A percentile compares a stretch with the other conserved stretches of the same genome.
These are phyloP conservation scores for Xyrauchen texanus DNA, from an alignment of 2,113 vertebrate species.

Conservation along the genomic window DNA sequence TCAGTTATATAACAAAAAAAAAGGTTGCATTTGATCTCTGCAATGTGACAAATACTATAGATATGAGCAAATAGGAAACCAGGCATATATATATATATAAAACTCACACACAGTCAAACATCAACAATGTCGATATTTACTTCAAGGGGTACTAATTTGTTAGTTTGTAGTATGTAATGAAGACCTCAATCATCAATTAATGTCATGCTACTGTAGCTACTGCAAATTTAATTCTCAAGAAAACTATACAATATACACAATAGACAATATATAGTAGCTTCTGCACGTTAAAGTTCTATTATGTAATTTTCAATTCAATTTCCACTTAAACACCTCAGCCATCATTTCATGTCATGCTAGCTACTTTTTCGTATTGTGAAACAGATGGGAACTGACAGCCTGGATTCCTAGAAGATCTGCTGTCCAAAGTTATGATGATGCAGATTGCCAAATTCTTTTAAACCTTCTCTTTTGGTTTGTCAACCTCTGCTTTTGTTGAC, in stretches of 20 bases:
- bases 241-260: too few species aligned
- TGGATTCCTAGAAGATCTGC: background rate
- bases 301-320: too few species aligned
- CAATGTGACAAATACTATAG: background rate
- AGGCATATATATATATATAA: too few species aligned
- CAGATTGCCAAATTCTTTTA: background rate
- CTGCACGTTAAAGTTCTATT: too few species aligned
- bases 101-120: too few species aligned
- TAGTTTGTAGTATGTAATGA: too few species aligned
- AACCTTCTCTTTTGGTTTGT: background rate
- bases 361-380: constrained; percentile 6
- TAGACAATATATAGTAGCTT: too few species aligned
- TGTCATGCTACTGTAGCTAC: too few species aligned
- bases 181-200: too few species aligned
- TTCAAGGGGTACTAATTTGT: too few species aligned
- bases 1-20: constrained; percentile 28
- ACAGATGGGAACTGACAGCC: constrained; percentile 22
- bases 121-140: too few species aligned
- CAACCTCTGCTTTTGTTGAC: background rate
- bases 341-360: constrained; percentile 1
- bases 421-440: background rate
- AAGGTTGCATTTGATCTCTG: constrained; percentile 22
- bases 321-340: background rate
- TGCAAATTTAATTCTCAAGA: too few species aligned
- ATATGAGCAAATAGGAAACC: constrained; percentile 11